phyloP scores from a whole-genome alignment of 2,888 invertebrate genomes.

The Philonicus albiceps region DNA sequence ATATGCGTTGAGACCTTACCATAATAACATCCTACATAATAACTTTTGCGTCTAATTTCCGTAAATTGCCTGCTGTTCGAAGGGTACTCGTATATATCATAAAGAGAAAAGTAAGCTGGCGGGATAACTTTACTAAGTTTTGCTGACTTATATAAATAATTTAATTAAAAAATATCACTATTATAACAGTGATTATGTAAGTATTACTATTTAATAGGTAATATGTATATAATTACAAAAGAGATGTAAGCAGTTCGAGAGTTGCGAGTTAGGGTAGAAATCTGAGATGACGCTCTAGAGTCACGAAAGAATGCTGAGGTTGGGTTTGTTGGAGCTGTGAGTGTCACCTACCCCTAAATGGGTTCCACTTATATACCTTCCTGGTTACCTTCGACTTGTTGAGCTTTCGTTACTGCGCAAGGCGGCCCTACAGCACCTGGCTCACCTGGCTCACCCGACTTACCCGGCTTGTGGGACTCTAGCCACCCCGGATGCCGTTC shows the following conservation, averaged over 20 bases:
- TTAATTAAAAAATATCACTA: too few species aligned
- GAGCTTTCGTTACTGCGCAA: constrained; percentile 35
- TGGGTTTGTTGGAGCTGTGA: constrained; percentile 16
- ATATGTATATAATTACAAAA: background rate
- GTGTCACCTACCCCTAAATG: constrained; percentile 38
- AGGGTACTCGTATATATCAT: too few species aligned
- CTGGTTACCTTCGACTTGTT: background rate
- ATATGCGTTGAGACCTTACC: too few species aligned
- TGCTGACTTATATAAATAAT: too few species aligned
- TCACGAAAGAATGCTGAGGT: constrained; percentile 18
- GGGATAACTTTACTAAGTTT: too few species aligned
- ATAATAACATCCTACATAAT: too few species aligned
- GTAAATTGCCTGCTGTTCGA: background rate
- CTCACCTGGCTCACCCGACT: background rate
- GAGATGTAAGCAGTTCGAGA: background rate
- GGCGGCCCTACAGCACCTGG: background rate
- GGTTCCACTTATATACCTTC: constrained; percentile 3
- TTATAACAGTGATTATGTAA: too few species aligned
- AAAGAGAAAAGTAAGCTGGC: too few species aligned
- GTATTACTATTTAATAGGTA: too few species aligned
- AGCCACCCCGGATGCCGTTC: constrained; percentile 3
- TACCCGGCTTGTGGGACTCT: background rate
- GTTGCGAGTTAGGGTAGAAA: background rate
- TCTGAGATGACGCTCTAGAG: constrained; percentile 33
- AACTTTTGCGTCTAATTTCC: background rate